phyloP scores from a whole-genome alignment of 2,797 vertebrate species.

The Peromyscus nudipes region DNA sequence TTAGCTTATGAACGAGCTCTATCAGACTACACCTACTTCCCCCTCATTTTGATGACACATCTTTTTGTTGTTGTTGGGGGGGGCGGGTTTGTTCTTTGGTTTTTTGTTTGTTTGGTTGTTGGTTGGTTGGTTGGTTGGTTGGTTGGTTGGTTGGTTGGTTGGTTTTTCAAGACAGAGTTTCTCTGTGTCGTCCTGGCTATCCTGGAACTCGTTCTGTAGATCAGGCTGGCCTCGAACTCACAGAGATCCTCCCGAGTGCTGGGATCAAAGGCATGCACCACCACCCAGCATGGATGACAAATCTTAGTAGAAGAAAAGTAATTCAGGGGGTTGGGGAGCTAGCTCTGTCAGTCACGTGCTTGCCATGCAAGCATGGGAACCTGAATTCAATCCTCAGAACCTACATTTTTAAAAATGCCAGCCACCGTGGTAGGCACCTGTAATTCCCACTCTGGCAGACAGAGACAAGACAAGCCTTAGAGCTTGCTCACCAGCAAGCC shows the following conservation, averaged over 20 bases:
- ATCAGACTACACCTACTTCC: not conserved
- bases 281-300: not conserved
- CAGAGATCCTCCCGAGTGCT: not conserved
- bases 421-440: not conserved
- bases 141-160: not conserved
- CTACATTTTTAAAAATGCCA: not conserved
- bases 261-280: not conserved
- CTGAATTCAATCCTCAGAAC: not conserved
- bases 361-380: not conserved
- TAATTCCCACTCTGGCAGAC: not conserved
- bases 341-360: not conserved
- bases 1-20: not conserved
- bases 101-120: not conserved
- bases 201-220: not conserved
- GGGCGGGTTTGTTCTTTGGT: accelerated
- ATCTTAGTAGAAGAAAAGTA: not conserved
- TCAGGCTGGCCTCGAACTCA: not conserved
- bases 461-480: not conserved
- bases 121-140: too few relatives aligned
- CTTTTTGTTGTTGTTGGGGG: not conserved
- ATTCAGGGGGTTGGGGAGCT: not conserved
- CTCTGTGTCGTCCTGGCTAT: not conserved
- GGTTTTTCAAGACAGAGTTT: not conserved
- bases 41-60: not conserved
- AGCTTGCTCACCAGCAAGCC: not conserved